Evolutionary conservation across 1,140 invertebrate species (phyloP), one percentile per base, ranked within the genome.

Genomic region (Sitobion miscanthi): DNA sequence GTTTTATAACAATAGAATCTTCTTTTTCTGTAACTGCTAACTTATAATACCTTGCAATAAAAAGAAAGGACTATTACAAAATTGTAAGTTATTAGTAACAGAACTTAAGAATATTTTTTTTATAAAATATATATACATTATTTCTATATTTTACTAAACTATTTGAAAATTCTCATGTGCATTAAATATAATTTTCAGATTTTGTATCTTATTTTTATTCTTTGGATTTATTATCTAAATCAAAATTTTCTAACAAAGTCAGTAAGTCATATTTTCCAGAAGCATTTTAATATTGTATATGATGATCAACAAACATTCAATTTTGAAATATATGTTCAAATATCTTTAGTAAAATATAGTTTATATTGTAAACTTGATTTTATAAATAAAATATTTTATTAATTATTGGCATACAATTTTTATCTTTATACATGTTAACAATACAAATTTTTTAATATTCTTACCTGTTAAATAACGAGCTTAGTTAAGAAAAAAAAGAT

Each of bases 1-100:
- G 25, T 82, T 91, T 91, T 82, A 6, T 91, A 35, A 54, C 8
- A 23, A 1, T 89, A 89, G n/a, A 89, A 54, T 89, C 87, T 89
- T 89, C 49, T 89, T 23, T 11, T 89, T 54, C 49, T 89, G 49
- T 89, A 57, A 89, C 30, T 38, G 8, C n/a, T 54, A 54, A 38
- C 35, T 11, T 54, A 25, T 23, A 89, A 9, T 54, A 5, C 35
- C 2, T 35, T 49, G 38, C 35, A 54, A 52, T 54, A 20, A 20
- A 89, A 89, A 89, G 38, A 14, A 89, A 49, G 35, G 47, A 89
- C 49, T 38, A 89, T 20, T 38, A 89, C 2, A 89, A 47, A 47
- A 35, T 88, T 88, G 14, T 88, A 88, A 88, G 14, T 52, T 21
- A 30, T n/a, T 49, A 85, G 23, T 85, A 49, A 87, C 25, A 52